A percentile compares a stretch with the other conserved stretches of the same genome.
Conservation (phyloP, 2,797 vertebrate genomes). For the Gobionotothen gibberifrons region DNA sequence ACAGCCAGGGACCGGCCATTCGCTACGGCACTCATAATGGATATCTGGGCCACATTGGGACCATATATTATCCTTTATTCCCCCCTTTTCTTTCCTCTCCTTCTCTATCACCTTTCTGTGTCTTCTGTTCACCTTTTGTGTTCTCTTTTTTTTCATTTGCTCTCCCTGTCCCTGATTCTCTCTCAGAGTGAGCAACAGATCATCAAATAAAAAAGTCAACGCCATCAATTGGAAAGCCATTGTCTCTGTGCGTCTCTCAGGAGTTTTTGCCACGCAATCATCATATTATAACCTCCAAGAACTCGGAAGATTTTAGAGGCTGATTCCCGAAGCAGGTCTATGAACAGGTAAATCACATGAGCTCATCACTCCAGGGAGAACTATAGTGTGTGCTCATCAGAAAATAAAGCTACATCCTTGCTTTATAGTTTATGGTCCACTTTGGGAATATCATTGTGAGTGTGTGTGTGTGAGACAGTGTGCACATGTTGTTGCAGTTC, state of each 20-base stretch:
- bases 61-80: conserved; percentile 68
- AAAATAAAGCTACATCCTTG: conserved; percentile 33
- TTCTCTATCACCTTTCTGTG: neutral
- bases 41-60: conserved; percentile 52
- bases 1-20: conserved; percentile 71
- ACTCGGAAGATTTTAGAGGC: conserved; percentile 29
- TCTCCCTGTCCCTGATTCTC: neutral
- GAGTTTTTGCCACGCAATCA: conserved; percentile 40
- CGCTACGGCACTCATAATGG: conserved; percentile 68
- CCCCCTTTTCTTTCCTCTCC: conserved; percentile 23
- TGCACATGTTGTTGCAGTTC: neutral
- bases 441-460: neutral
- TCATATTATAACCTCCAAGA: conserved; percentile 47
- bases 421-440: conserved; percentile 5
- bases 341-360: conserved; percentile 65
- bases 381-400: conserved; percentile 47
- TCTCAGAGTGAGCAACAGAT: conserved; percentile 34
- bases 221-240: conserved; percentile 43
- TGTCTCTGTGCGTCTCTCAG: conserved; percentile 33
- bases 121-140: conserved; percentile 4
- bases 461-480: neutral
- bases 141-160: conserved; percentile 13
- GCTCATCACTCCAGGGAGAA: conserved; percentile 60
- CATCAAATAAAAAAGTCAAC: conserved; percentile 29
- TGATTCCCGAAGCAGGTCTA: conserved; percentile 30